Conservation (phyloP, 2,797 vertebrate species). For the Remorina albescens region DNA sequence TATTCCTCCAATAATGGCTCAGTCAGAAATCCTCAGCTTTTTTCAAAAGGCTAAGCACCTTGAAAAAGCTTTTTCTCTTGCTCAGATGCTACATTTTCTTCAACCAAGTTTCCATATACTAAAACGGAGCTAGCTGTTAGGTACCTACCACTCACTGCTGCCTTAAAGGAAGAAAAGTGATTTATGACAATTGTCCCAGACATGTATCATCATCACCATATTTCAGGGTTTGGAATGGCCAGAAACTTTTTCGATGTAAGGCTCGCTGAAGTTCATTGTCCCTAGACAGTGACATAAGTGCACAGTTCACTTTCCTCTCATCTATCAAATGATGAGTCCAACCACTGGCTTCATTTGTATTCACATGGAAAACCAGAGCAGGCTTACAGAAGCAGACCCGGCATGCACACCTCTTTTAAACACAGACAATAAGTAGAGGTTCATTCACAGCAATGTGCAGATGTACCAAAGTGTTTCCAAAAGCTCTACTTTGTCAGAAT, state of each 20-base stretch:
- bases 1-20: conserved; percentile 41
- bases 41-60: conserved; percentile 49
- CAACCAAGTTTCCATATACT: conserved; percentile 12
- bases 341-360: conserved; percentile 74
- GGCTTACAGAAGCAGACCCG: conserved; percentile 44
- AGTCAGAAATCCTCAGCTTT: conserved; percentile 33
- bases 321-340: conserved; percentile 75
- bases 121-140: conserved; percentile 28
- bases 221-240: conserved; percentile 59
- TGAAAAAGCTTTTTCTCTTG: conserved; percentile 31
- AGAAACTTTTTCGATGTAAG: conserved; percentile 71
- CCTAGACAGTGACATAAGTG: conserved; percentile 72
- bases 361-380: conserved; percentile 67
- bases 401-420: conserved; percentile 46
- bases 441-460: conserved; percentile 54
- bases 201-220: conserved; percentile 74
- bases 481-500: conserved; percentile 52
- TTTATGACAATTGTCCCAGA: conserved; percentile 71
- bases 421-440: conserved; percentile 31
- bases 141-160: conserved; percentile 36
- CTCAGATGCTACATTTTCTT: conserved; percentile 19
- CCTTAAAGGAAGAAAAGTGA: conserved; percentile 65
- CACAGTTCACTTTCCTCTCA: conserved; percentile 74
- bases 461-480: conserved; percentile 40
- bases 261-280: conserved; percentile 69